phyloP scores from a whole-genome alignment of 2,113 vertebrate genomes.

The Hippotragus niger region DNA sequence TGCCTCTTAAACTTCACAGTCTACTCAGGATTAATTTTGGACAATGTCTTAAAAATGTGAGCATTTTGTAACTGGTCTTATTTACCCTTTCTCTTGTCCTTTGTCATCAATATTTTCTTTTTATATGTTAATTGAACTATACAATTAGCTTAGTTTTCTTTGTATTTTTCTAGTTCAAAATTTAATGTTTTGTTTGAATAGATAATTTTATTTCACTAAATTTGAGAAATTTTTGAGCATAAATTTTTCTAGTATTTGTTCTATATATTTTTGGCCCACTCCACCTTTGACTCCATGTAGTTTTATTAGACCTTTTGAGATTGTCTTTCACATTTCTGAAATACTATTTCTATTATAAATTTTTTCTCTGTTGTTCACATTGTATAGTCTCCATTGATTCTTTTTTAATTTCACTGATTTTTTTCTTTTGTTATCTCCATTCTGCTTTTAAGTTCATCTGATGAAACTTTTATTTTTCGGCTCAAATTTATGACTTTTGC shows the following conservation, averaged over 20 bases:
- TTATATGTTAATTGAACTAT: neutral
- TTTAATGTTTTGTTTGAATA: neutral
- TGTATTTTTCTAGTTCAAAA: neutral
- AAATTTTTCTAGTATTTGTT: neutral
- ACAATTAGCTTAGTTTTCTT: neutral
- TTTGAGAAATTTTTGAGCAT: neutral
- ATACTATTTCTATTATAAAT: neutral
- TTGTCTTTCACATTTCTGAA: neutral
- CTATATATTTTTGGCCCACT: neutral
- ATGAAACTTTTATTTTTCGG: neutral
- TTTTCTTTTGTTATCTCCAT: neutral
- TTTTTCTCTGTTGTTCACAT: neutral
- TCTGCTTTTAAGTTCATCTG: neutral
- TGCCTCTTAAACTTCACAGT: neutral
- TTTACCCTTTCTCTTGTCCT: neutral
- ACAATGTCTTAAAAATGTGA: neutral
- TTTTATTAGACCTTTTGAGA: neutral
- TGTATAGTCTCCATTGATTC: neutral
- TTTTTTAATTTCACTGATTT: neutral
- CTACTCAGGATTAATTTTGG: neutral
- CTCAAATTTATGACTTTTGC: neutral
- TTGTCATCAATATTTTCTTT: neutral
- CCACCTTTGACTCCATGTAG: neutral
- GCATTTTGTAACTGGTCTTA: neutral
- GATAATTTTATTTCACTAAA: neutral